phyloP scores from a whole-genome alignment of 1,140 invertebrate genomes.

The Sogatella furcifera region DNA sequence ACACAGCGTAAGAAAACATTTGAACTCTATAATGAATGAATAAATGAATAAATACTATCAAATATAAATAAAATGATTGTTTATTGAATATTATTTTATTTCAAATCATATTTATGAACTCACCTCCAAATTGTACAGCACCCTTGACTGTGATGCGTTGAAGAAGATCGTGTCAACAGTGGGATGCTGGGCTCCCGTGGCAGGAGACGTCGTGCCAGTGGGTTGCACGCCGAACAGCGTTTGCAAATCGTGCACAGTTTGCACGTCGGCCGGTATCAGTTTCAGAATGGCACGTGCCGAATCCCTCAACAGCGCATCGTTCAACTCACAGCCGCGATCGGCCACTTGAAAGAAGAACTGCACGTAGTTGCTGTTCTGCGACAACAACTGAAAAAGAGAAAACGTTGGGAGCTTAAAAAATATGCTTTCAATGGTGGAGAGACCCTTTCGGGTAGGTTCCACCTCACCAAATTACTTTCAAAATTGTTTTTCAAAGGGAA shows the following conservation, averaged over 20 bases:
- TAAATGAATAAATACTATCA: too few species aligned
- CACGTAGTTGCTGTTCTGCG: conserved; percentile 67
- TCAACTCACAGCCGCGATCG: conserved; percentile 72
- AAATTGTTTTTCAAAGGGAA: too few species aligned
- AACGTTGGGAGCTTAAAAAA: too few species aligned
- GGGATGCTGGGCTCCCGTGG: conserved; percentile 22
- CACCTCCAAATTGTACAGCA: conserved; percentile 61
- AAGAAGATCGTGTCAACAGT: conserved; percentile 64
- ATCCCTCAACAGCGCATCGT: conserved; percentile 70
- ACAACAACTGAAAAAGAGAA: conserved; percentile 48
- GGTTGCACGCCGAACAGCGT: conserved; percentile 32
- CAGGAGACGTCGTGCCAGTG: background rate
- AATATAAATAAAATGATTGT: too few species aligned
- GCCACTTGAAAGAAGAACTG: conserved; percentile 86
- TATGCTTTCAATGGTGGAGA: too few species aligned
- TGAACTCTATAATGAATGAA: too few species aligned
- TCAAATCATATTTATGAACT: conserved; percentile 9
- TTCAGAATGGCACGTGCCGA: conserved; percentile 77
- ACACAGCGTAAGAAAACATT: too few species aligned
- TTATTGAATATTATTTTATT: too few species aligned
- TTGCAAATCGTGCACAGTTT: conserved; percentile 55
- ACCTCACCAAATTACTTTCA: too few species aligned
- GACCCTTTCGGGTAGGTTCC: too few species aligned
- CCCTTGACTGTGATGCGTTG: conserved; percentile 59
- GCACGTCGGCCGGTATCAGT: conserved; percentile 77